Evolutionary conservation across 2,797 vertebrate genomes (phyloP), one percentile per base, ranked within the genome.

Genomic region (Gallinago nigripennis): DNA sequence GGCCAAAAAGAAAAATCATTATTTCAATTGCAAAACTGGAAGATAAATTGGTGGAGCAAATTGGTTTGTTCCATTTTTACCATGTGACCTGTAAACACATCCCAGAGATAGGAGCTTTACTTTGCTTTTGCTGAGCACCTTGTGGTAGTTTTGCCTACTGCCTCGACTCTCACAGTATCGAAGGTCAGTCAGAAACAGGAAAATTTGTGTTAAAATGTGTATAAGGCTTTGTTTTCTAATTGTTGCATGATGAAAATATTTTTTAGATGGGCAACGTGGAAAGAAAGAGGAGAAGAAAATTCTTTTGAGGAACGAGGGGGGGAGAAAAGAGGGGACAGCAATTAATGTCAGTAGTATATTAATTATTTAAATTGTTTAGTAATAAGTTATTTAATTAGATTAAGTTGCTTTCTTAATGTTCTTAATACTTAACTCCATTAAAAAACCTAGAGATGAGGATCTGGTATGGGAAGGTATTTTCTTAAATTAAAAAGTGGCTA

Each of bases 51-150:
- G 4, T 60, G 10, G 53, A 71, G 19, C 28, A 54, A 60, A 37
- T 41, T 28, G 4, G 56, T 53, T 76, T 83, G 12, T 43, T 91
- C 14, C 31, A 43, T 64, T 70, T 79, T 88, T 61, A 71, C 14
- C 19, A 13, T 0, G 1, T 14, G 51, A 48, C 41, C n/a, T 56
- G 9, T 60, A 51, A 82, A 65, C 0, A 1, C 18, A 14, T 18
- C 61, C 54, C 33, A 66, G 53, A 63, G 43, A 18, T 2, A 18
- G 0, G 11, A 79, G 14, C 63, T 71, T 60, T 60, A 35, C 3
- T 24, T 71, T 41, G 30, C 35, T 83, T 56, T 37, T 39, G 43
- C 12, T 21, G 31, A 33, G n/a, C 4, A 2, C 46, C 46, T 27
- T 14, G 17, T 37, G 9, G 9, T 45, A 23, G 16, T 43, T 57